phyloP scores from a whole-genome alignment of 2,888 invertebrate genomes.

The Schizotus pectinicornis region DNA sequence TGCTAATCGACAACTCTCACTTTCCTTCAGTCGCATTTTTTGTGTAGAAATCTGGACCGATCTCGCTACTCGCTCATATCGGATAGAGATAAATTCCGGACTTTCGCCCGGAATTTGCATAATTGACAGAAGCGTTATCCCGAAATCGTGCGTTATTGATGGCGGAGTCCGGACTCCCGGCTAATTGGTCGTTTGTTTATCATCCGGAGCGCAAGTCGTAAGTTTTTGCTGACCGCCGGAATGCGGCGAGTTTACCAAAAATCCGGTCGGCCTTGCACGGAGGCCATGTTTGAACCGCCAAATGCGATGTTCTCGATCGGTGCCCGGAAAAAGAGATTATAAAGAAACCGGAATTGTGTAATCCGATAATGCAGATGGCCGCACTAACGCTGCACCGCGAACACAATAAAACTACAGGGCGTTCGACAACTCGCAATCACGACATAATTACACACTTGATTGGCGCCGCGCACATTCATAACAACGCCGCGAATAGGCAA shows the following conservation, averaged over 20 bases:
- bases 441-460: conserved; percentile 25
- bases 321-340: too few species aligned
- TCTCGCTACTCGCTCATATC: not conserved
- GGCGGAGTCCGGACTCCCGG: too few species aligned
- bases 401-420: conserved; percentile 22
- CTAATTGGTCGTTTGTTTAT: too few species aligned
- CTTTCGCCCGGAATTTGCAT: too few species aligned
- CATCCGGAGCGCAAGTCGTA: too few species aligned
- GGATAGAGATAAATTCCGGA: too few species aligned
- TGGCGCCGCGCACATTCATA: conserved; percentile 20
- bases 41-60: conserved; percentile 11
- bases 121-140: not conserved
- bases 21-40: conserved; percentile 10
- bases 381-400: not conserved
- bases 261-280: conserved; percentile 46
- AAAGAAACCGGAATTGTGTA: not conserved
- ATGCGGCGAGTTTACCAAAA: conserved; percentile 44
- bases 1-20: conserved; percentile 31
- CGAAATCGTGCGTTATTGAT: conserved; percentile 10
- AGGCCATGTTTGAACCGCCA: conserved; percentile 34
- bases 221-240: conserved; percentile 38
- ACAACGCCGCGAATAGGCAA: not conserved
- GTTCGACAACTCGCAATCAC: conserved; percentile 22
- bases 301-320: not conserved
- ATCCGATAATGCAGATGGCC: conserved; percentile 20